Conservation (phyloP, 2,888 invertebrate species). For the Lycocerus yunnanus region DNA sequence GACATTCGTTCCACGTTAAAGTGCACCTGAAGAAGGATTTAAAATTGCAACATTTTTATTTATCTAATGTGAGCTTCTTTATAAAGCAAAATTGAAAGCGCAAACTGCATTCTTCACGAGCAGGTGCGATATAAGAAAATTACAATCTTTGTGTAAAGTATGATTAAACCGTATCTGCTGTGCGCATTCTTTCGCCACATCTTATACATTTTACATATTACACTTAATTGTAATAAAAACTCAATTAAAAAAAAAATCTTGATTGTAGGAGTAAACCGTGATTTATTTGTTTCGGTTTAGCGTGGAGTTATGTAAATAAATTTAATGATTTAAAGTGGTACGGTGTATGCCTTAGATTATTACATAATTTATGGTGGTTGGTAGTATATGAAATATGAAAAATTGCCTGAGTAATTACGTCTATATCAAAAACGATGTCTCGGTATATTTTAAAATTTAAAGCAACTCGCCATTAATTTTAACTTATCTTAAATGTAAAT, state of each 20-base stretch:
- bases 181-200: background rate
- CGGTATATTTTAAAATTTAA: background rate
- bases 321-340: constrained; percentile 19
- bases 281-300: constrained; percentile 12
- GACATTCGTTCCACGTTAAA: background rate
- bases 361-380: constrained; percentile 5
- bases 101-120: constrained; percentile 17
- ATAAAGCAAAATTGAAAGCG: background rate
- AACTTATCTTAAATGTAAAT: background rate
- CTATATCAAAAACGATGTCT: constrained; percentile 1
- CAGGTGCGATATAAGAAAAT: constrained; percentile 17
- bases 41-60: background rate
- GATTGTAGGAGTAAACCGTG: constrained; percentile 9
- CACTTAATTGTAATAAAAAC: background rate
- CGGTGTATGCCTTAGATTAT: constrained; percentile 9
- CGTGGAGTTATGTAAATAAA: constrained; percentile 15
- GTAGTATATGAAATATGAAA: constrained; percentile 1
- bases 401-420: constrained; percentile 1
- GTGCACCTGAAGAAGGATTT: background rate
- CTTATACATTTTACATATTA: background rate
- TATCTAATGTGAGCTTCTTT: background rate
- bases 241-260: constrained; percentile 11
- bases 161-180: background rate
- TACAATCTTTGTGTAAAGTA: background rate
- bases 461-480: background rate